These are phyloP conservation scores for Carassius carassius DNA, from an alignment of 2,113 vertebrate species.

Conservation along the genomic window DNA sequence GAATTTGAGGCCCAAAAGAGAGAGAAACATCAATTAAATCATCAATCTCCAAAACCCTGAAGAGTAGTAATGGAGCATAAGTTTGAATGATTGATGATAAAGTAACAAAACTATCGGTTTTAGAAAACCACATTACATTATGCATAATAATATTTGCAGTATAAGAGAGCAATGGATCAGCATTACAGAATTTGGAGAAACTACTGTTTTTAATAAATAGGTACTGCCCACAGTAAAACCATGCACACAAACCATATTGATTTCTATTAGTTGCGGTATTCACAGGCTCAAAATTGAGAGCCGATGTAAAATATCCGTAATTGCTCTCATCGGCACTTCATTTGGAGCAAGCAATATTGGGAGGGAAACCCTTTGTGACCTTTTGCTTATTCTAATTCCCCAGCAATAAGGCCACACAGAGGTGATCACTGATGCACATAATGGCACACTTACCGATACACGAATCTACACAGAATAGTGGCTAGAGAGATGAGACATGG, in stretches of 20 bases:
- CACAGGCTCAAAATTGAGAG: conserved; percentile 66
- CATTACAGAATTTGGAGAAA: background rate
- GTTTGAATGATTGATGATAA: no score
- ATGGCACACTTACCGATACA: conserved; percentile 80
- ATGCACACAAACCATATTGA: conserved; percentile 56
- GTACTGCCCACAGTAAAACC: background rate
- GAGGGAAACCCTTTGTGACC: conserved; percentile 74
- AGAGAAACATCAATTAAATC: no score
- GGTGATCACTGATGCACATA: conserved; percentile 81
- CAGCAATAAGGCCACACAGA: conserved; percentile 76
- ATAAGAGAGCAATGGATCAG: background rate
- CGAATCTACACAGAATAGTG: conserved; percentile 70
- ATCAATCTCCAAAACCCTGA: no score
- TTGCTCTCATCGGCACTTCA: conserved; percentile 79
- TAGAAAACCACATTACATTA: background rate
- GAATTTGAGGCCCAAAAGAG: no score
- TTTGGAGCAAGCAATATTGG: conserved; percentile 77
- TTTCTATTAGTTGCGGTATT: conserved; percentile 74
- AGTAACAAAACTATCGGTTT: background rate
- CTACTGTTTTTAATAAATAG: background rate
- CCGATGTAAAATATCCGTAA: conserved; percentile 71
- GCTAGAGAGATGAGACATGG: conserved; percentile 53
- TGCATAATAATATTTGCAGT: background rate
- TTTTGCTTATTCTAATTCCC: conserved; percentile 79
- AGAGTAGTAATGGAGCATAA: no score